A percentile compares a stretch with the other conserved stretches of the same genome.
Conservation (phyloP, 2,113 vertebrate species). For the Hydrochoerus hydrochaeris region DNA sequence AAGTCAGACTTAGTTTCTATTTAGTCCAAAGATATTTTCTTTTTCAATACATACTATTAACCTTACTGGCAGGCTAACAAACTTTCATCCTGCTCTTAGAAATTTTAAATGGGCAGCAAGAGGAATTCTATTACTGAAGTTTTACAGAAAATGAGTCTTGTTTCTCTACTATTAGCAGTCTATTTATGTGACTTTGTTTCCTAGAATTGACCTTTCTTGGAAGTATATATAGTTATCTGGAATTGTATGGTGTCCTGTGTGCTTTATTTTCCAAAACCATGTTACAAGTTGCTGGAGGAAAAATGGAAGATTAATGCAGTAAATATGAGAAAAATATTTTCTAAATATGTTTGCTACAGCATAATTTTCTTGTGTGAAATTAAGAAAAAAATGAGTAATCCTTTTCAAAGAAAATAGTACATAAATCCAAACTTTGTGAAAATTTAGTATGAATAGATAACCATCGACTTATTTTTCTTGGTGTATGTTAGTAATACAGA, state of each 20-base stretch:
- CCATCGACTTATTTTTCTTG: neutral
- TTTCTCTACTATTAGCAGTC: conserved; percentile 41
- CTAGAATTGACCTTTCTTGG: neutral
- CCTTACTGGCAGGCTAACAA: neutral
- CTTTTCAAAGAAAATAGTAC: neutral
- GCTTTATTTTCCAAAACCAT: conserved; percentile 28
- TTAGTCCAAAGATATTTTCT: conserved; percentile 32
- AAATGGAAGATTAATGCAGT: neutral
- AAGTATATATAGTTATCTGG: neutral
- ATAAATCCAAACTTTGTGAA: neutral
- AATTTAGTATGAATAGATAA: neutral
- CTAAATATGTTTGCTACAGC: neutral
- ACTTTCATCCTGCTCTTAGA: conserved; percentile 6
- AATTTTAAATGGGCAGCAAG: neutral
- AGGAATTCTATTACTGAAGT: neutral
- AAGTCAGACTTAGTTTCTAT: conserved; percentile 36
- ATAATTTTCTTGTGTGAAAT: conserved; percentile 6
- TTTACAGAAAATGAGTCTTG: conserved; percentile 7
- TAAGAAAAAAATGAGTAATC: neutral
- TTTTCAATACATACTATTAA: conserved; percentile 32
- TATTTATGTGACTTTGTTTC: conserved; percentile 26
- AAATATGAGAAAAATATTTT: neutral
- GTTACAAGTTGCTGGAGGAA: neutral
- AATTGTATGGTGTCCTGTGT: neutral
- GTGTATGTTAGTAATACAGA: neutral